A percentile compares a stretch with the other conserved stretches of the same genome.
phyloP scores from a whole-genome alignment of 2,113 vertebrate species.

The Clarias magur region DNA sequence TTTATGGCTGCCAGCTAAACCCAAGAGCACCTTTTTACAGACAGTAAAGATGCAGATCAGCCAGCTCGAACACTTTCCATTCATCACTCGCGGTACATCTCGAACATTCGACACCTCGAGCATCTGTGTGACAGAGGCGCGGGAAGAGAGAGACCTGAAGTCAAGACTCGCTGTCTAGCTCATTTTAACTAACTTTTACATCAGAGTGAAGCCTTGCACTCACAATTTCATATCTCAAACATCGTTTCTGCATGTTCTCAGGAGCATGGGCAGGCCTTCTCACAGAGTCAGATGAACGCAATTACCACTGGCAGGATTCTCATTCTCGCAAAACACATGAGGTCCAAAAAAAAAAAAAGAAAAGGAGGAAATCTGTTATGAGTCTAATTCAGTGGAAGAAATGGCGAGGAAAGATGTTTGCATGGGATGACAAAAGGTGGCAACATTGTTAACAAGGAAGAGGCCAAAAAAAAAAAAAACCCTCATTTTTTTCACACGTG shows the following conservation, averaged over 20 bases:
- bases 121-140: constrained; percentile 25
- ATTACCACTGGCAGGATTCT: constrained; percentile 6
- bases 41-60: constrained; percentile 66
- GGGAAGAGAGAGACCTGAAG: neutral
- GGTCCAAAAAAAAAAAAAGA: neutral
- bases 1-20: constrained; percentile 53
- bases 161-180: neutral
- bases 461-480: neutral
- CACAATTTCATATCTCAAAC: constrained; percentile 5
- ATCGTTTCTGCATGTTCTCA: neutral
- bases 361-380: neutral
- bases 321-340: constrained; percentile 24
- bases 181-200: constrained; percentile 13
- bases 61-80: constrained; percentile 65
- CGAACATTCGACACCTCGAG: constrained; percentile 29
- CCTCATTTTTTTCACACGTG: too few species aligned
- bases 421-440: neutral
- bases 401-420: neutral
- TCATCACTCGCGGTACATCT: constrained; percentile 63
- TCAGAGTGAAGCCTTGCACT: neutral
- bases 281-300: constrained; percentile 3
- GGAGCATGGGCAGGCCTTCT: neutral
- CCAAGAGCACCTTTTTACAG: constrained; percentile 50
- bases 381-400: neutral
- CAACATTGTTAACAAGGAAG: neutral